Percentiles rank a stretch among this genome's conserved stretches.
Conservation (phyloP, 2,888 invertebrate genomes). For the Diplolepis rosae region DNA sequence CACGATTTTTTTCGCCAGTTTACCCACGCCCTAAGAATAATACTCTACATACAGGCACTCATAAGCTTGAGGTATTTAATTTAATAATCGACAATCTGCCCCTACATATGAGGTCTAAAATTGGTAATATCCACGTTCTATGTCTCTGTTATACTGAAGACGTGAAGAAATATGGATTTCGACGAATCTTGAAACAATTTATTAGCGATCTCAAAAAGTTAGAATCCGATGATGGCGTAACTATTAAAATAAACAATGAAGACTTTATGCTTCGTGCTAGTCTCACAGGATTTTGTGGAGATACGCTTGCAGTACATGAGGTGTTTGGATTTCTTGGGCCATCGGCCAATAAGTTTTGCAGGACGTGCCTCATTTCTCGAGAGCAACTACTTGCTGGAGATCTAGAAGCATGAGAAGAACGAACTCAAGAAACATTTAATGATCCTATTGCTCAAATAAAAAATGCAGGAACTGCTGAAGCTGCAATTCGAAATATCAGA, state of each 20-base stretch:
- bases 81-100: conserved; percentile 44
- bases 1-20: conserved; percentile 37
- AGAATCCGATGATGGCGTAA: conserved; percentile 41
- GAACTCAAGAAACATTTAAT: conserved; percentile 35
- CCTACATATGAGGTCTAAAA: conserved; percentile 42
- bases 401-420: conserved; percentile 14
- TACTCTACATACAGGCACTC: conserved; percentile 43
- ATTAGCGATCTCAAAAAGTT: conserved; percentile 36
- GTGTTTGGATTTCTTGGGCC: conserved; percentile 40
- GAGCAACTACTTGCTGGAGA: conserved; percentile 31
- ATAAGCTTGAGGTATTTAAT: conserved; percentile 45
- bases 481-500: background rate
- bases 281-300: conserved; percentile 41
- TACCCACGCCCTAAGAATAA: conserved; percentile 34
- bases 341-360: conserved; percentile 41
- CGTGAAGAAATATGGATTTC: conserved; percentile 39
- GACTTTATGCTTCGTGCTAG: conserved; percentile 37
- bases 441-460: conserved; percentile 28
- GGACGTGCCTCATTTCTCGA: conserved; percentile 34
- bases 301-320: conserved; percentile 45
- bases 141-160: conserved; percentile 34
- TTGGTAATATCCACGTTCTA: conserved; percentile 41
- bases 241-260: conserved; percentile 26
- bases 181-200: conserved; percentile 35
- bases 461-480: conserved; percentile 8